Base-by-base conservation (phyloP, 2,113 vertebrate genomes). In the Bufo bufo region DNA sequence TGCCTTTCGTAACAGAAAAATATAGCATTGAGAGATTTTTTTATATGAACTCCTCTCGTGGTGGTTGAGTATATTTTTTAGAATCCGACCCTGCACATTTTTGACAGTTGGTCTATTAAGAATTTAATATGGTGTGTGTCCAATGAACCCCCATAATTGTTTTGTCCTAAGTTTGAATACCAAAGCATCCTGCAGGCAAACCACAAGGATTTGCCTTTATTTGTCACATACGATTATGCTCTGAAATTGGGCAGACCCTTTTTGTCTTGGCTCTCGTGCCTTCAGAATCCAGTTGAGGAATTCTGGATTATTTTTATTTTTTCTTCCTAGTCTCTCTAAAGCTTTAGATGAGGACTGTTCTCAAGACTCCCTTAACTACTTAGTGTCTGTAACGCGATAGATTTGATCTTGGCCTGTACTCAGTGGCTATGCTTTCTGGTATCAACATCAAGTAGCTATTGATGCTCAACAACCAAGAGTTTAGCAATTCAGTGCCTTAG, bases 401-500 rank as follows among this genome's bases (percentile, higher is more conserved):
- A 33, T 77, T 84, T 77, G 20, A 17, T 69, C 50, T 58, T 66
- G 23, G 45, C 45, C 75, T 69, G 20, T 63, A 45, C 16, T 77
- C 69, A 33, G 71, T 59, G 23, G 4, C 72, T 59, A 14, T 43
- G n/a, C 50, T 49, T 33, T 58, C 33, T 77, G 71, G 45, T 16
- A 71, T 72, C 17, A 74, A 56, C 63, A 81, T 82, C 4, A 47
- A 11, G 7, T 12, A n/a, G 16, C 12, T 43, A 10, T 84, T 77
- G 80, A 56, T 47, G 59, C 61, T 63, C n/a, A 63, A 87, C 9
- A 49, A 23, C 16, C 43, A 50, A 59, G 49, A 14, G 66, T 77
- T 77, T 83, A 69, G 71, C 66, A 78, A 78, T 58, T 33, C 82
- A 89, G 87, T 89, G 87, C 87, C 87, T 89, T 89, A 89, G 87